A percentile compares a stretch with the other conserved stretches of the same genome.
phyloP scores from a whole-genome alignment of 2,797 vertebrate species.

The Eidolon dupreanum region DNA sequence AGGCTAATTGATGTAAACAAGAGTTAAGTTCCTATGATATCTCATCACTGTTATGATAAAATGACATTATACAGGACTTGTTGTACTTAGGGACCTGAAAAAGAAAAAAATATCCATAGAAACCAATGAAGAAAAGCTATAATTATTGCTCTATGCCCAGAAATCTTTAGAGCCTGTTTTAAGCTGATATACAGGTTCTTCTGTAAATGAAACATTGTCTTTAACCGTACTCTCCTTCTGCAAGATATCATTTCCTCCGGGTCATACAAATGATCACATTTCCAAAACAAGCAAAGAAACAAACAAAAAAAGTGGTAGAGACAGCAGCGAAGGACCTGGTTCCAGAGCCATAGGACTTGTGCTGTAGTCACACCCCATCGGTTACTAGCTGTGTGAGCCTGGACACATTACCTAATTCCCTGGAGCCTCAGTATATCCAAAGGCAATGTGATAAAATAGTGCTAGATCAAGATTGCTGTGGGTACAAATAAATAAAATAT shows the following conservation, averaged over 20 bases:
- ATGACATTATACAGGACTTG: background rate
- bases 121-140: background rate
- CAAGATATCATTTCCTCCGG: background rate
- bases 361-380: background rate
- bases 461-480: background rate
- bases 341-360: background rate
- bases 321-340: background rate
- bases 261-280: background rate
- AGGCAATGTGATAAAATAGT: background rate
- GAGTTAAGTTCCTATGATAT: background rate
- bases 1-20: too few species aligned
- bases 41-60: background rate
- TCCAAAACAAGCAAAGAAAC: background rate
- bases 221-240: background rate
- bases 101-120: background rate
- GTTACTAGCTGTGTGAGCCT: background rate
- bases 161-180: background rate
- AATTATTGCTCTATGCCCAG: background rate
- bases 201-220: background rate
- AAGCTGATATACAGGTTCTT: background rate
- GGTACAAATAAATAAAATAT: background rate
- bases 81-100: background rate
- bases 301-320: too few species aligned
- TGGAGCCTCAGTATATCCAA: background rate
- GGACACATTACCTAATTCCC: background rate